Percentiles rank a stretch among this genome's conserved stretches.
These are phyloP conservation scores for Folsomia candida DNA, from an alignment of 2,888 invertebrate species.

Conservation along the genomic window DNA sequence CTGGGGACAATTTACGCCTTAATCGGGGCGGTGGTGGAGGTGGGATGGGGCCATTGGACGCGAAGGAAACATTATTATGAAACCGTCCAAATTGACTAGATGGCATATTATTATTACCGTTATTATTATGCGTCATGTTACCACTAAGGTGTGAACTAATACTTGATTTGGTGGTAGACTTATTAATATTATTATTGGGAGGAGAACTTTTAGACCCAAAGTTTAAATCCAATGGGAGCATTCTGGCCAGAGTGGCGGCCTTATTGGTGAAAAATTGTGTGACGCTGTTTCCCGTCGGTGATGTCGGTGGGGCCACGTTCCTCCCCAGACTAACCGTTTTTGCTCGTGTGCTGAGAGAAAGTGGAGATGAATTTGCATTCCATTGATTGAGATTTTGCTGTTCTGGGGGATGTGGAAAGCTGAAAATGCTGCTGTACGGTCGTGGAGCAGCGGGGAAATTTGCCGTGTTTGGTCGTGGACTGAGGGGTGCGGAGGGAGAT, in stretches of 20 bases:
- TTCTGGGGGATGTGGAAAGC: not conserved
- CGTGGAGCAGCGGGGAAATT: not conserved
- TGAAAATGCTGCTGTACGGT: not conserved
- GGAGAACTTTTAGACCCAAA: conserved; percentile 24
- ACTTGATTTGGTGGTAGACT: not conserved
- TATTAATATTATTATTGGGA: conserved; percentile 5
- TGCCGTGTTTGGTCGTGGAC: not conserved
- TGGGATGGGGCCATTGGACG: conserved; percentile 27
- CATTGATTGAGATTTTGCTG: not conserved
- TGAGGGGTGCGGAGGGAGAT: not conserved
- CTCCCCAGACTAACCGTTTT: conserved; percentile 48
- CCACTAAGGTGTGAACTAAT: not conserved
- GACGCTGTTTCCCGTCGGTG: not conserved
- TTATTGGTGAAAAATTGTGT: conserved; percentile 25
- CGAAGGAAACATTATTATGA: conserved; percentile 29
- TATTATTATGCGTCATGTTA: conserved; percentile 2
- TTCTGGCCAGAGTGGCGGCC: conserved; percentile 26
- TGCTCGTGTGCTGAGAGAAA: not conserved
- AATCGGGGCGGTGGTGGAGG: conserved; percentile 47
- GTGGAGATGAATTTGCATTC: conserved; percentile 9
- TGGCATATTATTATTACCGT: not conserved
- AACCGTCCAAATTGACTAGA: conserved; percentile 26
- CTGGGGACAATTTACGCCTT: conserved; percentile 36
- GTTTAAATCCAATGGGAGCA: conserved; percentile 28
- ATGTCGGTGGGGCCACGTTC: conserved; percentile 20